A percentile compares a stretch with the other conserved stretches of the same genome.
phyloP scores from a whole-genome alignment of 2,888 invertebrate species.

The Ecdyonurus torrentis region DNA sequence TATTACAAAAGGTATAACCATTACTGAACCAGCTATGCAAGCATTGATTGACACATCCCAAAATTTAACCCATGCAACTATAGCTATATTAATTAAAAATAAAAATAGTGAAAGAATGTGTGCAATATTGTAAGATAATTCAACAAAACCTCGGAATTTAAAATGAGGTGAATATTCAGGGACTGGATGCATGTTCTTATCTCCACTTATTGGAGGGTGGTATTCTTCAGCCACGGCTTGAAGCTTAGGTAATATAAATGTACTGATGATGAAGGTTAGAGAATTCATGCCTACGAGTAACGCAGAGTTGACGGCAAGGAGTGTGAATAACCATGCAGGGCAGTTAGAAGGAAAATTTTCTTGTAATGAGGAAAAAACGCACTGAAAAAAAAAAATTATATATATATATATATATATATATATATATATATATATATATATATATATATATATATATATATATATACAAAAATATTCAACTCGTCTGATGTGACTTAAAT shows the following conservation, averaged over 20 bases:
- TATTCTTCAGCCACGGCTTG: not conserved
- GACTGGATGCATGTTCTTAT: not conserved
- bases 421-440: not conserved
- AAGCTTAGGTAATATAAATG: not conserved
- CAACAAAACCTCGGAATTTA: not conserved
- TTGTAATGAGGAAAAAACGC: not conserved
- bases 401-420: not conserved
- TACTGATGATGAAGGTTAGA: not conserved
- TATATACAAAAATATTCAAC: too few relatives aligned
- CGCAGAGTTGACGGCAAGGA: not conserved
- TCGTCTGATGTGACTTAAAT: too few relatives aligned
- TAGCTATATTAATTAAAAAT: not conserved
- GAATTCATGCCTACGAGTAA: not conserved
- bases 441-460: too few relatives aligned
- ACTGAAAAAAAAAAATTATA: not conserved
- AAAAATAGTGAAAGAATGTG: not conserved
- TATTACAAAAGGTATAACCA: not conserved
- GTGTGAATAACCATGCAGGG: not conserved
- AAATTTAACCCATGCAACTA: not conserved
- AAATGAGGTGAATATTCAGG: not conserved
- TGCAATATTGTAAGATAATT: not conserved
- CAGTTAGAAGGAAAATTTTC: not conserved
- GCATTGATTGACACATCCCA: not conserved
- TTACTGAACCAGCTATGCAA: not conserved
- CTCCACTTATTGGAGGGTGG: not conserved